A percentile compares a stretch with the other conserved stretches of the same genome.
phyloP scores from a whole-genome alignment of 2,797 vertebrate genomes.

The Scarus forsteni region DNA sequence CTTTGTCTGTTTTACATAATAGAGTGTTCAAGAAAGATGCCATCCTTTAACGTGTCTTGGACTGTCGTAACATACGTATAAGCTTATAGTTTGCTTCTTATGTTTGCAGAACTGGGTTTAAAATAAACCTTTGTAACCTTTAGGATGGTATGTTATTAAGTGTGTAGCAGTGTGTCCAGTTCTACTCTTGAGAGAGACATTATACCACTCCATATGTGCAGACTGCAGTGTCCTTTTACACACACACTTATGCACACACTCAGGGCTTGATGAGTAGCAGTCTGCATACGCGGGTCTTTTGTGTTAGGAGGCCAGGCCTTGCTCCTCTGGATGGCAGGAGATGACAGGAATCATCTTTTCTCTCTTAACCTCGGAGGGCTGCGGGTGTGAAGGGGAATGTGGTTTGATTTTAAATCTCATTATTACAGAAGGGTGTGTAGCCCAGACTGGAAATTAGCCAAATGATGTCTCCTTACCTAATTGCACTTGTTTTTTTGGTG shows the following conservation, averaged over 20 bases:
- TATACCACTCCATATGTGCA: not conserved
- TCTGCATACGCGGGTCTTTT: slow-evolving; percentile 27
- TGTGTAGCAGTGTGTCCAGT: not conserved
- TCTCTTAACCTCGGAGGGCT: slow-evolving; percentile 36
- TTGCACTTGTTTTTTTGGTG: not conserved
- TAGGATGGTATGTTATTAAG: too few species aligned
- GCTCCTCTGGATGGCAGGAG: slow-evolving; percentile 54
- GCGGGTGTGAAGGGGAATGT: slow-evolving; percentile 5
- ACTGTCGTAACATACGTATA: too few species aligned
- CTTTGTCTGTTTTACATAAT: too few species aligned
- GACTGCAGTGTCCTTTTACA: slow-evolving; percentile 6
- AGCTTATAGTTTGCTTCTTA: not conserved
- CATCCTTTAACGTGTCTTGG: too few species aligned
- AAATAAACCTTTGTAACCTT: not conserved
- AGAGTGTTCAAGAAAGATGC: too few species aligned
- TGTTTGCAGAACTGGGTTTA: too few species aligned
- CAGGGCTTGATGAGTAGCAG: slow-evolving; percentile 59
- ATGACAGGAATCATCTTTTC: slow-evolving; percentile 56
- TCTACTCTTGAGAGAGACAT: not conserved
- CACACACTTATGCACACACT: not conserved
- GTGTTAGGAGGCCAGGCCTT: slow-evolving; percentile 69
- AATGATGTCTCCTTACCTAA: not conserved
- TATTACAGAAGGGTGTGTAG: slow-evolving; percentile 2
- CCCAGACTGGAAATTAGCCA: slow-evolving; percentile 1
- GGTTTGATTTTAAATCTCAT: slow-evolving; percentile 33